phyloP scores from a whole-genome alignment of 1,140 invertebrate genomes.

The Schlechtendalia chinensis region DNA sequence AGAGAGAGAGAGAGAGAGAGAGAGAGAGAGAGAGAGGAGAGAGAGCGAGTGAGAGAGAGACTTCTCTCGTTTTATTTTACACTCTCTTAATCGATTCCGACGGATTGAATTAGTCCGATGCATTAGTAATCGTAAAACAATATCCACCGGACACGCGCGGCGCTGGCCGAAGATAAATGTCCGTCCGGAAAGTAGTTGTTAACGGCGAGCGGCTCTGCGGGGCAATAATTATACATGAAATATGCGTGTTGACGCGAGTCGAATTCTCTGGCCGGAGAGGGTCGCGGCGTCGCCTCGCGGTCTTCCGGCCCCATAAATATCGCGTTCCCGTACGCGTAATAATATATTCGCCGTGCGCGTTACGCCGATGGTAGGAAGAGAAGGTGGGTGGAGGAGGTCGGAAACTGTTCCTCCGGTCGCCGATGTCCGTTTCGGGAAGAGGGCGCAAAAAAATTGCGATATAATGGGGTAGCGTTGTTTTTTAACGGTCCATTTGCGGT shows the following conservation, averaged over 20 bases:
- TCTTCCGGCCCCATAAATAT: slow-evolving; percentile 45
- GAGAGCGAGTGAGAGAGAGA: too few relatives aligned
- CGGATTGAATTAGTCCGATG: slow-evolving; percentile 26
- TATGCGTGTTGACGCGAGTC: slow-evolving; percentile 31
- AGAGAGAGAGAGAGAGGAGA: too few relatives aligned
- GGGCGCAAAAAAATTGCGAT: slow-evolving; percentile 37
- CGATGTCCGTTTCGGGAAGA: slow-evolving; percentile 7
- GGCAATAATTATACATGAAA: slow-evolving; percentile 40
- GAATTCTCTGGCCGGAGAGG: slow-evolving; percentile 17
- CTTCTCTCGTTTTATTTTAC: too few relatives aligned
- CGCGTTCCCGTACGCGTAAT: slow-evolving; percentile 11
- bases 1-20: too few relatives aligned
- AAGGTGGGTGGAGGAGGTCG: too few relatives aligned
- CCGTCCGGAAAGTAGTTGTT: slow-evolving; percentile 16
- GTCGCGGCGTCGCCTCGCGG: slow-evolving; percentile 1
- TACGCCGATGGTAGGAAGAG: background rate
- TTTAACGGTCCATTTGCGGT: slow-evolving; percentile 42
- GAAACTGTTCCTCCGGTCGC: background rate
- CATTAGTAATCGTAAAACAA: slow-evolving; percentile 10
- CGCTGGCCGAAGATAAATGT: slow-evolving; percentile 30
- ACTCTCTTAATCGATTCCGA: slow-evolving; percentile 12
- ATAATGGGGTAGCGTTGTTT: slow-evolving; percentile 24
- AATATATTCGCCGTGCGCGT: slow-evolving; percentile 3
- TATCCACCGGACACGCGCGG: background rate
- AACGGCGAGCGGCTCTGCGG: background rate